Conservation (phyloP, 2,113 vertebrate species). For the Corythoichthys haematopterus region DNA sequence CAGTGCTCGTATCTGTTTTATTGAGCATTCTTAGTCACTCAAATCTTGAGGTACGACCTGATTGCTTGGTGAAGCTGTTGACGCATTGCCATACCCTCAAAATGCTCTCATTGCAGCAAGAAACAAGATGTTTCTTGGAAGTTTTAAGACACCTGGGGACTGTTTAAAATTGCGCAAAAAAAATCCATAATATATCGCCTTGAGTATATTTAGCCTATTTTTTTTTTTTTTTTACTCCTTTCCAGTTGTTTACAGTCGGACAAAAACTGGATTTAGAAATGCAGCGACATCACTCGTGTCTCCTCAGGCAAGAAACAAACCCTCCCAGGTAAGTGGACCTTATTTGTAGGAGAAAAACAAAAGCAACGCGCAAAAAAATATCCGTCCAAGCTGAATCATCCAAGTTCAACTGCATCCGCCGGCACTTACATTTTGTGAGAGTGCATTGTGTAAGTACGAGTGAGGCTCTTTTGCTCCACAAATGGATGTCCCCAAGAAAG, state of each 20-base stretch:
- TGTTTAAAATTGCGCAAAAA: background rate
- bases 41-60: no score
- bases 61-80: background rate
- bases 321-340: background rate
- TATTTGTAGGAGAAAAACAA: background rate
- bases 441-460: background rate
- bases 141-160: background rate
- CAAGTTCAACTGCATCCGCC: background rate
- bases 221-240: background rate
- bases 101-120: background rate
- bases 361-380: background rate
- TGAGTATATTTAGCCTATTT: background rate
- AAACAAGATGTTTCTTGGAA: background rate
- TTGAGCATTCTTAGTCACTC: no score
- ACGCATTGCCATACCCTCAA: background rate
- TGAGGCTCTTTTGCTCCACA: background rate
- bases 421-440: background rate
- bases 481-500: slow-evolving; percentile 3
- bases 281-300: background rate
- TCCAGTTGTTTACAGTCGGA: background rate
- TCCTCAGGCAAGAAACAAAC: background rate
- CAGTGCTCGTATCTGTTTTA: no score
- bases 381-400: background rate
- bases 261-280: background rate
- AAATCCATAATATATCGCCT: background rate